These are phyloP conservation scores for Streptopelia turtur DNA, from an alignment of 2,797 vertebrate genomes.

Conservation along the genomic window DNA sequence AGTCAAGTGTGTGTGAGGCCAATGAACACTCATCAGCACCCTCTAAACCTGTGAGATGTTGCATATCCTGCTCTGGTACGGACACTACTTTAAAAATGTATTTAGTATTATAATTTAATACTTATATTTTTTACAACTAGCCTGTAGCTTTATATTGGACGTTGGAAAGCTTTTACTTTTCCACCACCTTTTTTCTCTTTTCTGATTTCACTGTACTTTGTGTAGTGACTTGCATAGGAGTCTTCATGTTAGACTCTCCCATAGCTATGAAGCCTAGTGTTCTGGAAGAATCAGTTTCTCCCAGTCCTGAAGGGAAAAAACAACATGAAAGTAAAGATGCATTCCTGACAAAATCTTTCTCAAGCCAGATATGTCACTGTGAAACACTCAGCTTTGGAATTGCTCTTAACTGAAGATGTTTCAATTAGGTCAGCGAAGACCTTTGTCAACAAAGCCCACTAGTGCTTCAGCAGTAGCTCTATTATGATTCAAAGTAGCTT, in stretches of 20 bases:
- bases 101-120: not conserved
- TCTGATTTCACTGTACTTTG: fast-evolving
- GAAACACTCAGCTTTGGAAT: not conserved
- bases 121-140: not conserved
- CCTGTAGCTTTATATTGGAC: too few species aligned
- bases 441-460: not conserved
- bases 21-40: not conserved
- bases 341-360: not conserved
- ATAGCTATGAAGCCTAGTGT: not conserved
- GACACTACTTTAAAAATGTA: not conserved
- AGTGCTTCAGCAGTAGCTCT: not conserved
- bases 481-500: not conserved
- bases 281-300: not conserved
- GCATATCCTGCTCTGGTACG: not conserved
- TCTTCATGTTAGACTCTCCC: not conserved
- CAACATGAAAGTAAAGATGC: not conserved
- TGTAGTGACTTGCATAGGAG: not conserved
- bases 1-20: not conserved
- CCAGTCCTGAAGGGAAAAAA: fast-evolving
- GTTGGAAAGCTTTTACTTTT: not conserved
- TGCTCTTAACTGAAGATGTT: not conserved
- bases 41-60: not conserved
- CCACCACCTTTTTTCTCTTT: not conserved
- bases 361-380: not conserved
- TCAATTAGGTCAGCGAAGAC: not conserved